These are phyloP conservation scores for Diarsia rubi DNA, from an alignment of 2,888 invertebrate species.

Conservation along the genomic window DNA sequence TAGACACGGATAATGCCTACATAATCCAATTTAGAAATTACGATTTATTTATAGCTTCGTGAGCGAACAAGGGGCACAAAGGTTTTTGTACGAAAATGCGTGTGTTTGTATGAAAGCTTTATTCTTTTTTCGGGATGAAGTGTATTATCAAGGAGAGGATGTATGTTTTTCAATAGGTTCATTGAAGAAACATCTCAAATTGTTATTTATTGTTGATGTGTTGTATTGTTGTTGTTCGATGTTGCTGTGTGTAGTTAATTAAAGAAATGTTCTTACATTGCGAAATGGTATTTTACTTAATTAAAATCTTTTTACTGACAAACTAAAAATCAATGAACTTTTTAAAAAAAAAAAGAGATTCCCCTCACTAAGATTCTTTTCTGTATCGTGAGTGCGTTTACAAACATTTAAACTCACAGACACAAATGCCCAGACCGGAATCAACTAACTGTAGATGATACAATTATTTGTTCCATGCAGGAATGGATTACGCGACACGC, in stretches of 20 bases:
- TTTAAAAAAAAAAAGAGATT: no score
- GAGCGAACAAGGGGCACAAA: constrained; percentile 3
- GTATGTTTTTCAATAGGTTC: not conserved
- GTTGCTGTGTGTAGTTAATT: not conserved
- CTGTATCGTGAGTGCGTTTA: no score
- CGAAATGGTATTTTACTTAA: not conserved
- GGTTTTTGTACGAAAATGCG: not conserved
- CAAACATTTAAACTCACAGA: no score
- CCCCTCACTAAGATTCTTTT: no score
- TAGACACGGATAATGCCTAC: not conserved
- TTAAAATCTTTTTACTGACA: not conserved
- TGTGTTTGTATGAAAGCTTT: not conserved
- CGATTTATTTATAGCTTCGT: constrained; percentile 13
- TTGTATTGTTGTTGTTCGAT: no score
- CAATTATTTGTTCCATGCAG: no score
- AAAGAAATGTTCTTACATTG: not conserved
- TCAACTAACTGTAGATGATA: no score
- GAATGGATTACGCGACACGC: no score
- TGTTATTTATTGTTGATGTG: not conserved
- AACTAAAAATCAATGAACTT: no score
- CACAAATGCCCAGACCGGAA: no score
- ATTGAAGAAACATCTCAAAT: not conserved
- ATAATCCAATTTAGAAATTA: constrained; percentile 15
- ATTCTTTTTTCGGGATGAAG: constrained; percentile 3
- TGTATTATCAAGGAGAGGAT: not conserved